A percentile compares a stretch with the other conserved stretches of the same genome.
Evolutionary conservation across 2,888 invertebrate genomes (phyloP).

Genomic region (Deilephila elpenor): DNA sequence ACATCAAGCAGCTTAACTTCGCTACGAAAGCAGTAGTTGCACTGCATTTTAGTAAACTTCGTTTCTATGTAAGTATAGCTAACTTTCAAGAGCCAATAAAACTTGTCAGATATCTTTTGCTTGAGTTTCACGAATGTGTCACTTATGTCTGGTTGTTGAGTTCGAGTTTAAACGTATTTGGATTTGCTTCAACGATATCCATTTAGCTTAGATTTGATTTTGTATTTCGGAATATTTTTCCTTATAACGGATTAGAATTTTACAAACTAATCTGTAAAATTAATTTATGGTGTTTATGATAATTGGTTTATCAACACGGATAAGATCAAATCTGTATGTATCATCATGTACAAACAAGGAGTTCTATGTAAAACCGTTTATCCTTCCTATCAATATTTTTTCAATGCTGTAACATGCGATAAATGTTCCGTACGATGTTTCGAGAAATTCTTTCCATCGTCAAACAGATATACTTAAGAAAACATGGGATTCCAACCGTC

Average conservation of each 20-base stretch:
- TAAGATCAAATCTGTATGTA: background rate
- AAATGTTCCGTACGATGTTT: background rate
- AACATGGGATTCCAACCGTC: slow-evolving; percentile 9
- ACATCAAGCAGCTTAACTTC: background rate
- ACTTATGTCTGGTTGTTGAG: background rate
- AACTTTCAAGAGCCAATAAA: slow-evolving; percentile 22
- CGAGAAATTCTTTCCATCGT: slow-evolving; percentile 15
- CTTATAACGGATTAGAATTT: background rate
- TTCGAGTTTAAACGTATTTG: background rate
- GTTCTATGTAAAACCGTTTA: background rate
- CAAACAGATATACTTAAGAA: slow-evolving; percentile 14
- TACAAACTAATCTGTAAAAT: background rate
- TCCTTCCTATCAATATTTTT: background rate
- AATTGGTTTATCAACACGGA: background rate
- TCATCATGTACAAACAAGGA: background rate
- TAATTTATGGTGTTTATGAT: background rate
- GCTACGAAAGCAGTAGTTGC: background rate
- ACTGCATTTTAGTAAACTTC: background rate
- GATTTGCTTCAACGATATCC: background rate
- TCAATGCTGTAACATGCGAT: background rate
- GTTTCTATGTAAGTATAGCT: background rate
- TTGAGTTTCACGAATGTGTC: slow-evolving; percentile 10
- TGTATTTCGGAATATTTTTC: background rate
- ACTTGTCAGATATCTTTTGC: slow-evolving; percentile 20
- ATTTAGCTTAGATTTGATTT: background rate